Evolutionary conservation across 2,888 invertebrate genomes (phyloP).

Genomic region (Perizoma affinitatum): DNA sequence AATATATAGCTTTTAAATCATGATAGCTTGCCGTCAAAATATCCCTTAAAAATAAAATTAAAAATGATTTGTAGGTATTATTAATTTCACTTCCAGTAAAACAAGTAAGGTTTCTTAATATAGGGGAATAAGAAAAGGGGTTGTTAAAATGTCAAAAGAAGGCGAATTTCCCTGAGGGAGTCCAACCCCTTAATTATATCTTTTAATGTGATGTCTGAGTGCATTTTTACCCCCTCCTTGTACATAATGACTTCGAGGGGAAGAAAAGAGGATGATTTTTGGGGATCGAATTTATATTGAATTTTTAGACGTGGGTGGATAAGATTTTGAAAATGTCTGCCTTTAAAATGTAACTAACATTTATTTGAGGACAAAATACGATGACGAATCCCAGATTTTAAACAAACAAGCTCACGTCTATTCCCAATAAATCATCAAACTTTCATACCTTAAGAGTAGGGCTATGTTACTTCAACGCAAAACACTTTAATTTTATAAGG

Average conservation of each 20-base stretch:
- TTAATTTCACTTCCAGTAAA: slow-evolving; percentile 35
- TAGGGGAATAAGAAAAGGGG: slow-evolving; percentile 74
- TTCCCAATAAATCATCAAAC: too few species aligned
- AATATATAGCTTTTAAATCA: too few species aligned
- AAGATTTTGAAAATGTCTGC: slow-evolving; percentile 34
- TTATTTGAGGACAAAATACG: too few species aligned
- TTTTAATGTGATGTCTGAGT: slow-evolving; percentile 82
- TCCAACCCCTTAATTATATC: slow-evolving; percentile 80
- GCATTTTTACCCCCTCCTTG: slow-evolving; percentile 76
- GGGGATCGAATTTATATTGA: slow-evolving; percentile 42
- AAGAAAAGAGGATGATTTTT: slow-evolving; percentile 45
- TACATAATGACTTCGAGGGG: slow-evolving; percentile 54
- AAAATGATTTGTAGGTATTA: background rate
- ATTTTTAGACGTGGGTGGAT: slow-evolving; percentile 35
- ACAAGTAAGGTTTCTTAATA: slow-evolving; percentile 12
- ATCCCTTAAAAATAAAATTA: too few species aligned
- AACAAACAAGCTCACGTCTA: too few species aligned
- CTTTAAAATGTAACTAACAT: background rate
- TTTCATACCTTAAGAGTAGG: too few species aligned
- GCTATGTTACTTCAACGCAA: too few species aligned
- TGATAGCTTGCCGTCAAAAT: too few species aligned
- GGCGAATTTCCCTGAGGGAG: slow-evolving; percentile 76
- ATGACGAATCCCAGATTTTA: too few species aligned
- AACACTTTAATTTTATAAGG: too few species aligned
- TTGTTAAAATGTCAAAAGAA: slow-evolving; percentile 82